These are phyloP conservation scores for Tachypleus tridentatus DNA, from an alignment of 1,140 invertebrate species.

Conservation along the genomic window DNA sequence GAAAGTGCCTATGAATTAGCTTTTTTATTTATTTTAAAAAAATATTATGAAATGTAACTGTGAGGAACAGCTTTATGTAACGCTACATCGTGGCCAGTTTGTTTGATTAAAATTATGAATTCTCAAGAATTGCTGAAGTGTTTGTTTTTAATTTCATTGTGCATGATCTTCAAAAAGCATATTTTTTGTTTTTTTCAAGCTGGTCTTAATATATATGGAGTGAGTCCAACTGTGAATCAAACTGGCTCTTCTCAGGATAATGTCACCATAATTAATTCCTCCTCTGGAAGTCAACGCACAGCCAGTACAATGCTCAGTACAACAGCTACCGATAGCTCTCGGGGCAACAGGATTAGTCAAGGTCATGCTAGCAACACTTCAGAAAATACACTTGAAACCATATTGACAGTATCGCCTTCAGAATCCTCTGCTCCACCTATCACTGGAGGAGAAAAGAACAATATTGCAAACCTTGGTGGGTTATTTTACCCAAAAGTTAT, in stretches of 20 bases:
- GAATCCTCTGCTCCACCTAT: slow-evolving; percentile 25
- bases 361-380: slow-evolving; percentile 29
- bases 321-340: slow-evolving; percentile 6
- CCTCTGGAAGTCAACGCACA: slow-evolving; percentile 9
- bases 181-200: too few species aligned
- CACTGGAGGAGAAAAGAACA: slow-evolving; percentile 21
- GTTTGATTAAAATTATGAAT: too few species aligned
- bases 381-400: slow-evolving; percentile 37
- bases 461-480: slow-evolving; percentile 12
- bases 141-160: too few species aligned
- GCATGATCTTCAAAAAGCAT: too few species aligned
- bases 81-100: too few species aligned
- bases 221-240: slow-evolving; percentile 44
- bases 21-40: too few species aligned
- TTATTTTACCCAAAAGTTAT: slow-evolving; percentile 29
- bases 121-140: too few species aligned
- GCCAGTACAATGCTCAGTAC: slow-evolving; percentile 10
- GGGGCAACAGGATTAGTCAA: slow-evolving; percentile 4
- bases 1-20: too few species aligned
- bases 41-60: too few species aligned
- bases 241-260: slow-evolving; percentile 20
- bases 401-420: slow-evolving; percentile 34
- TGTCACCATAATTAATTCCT: slow-evolving; percentile 3
- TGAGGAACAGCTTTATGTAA: too few species aligned
- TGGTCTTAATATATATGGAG: slow-evolving; percentile 7